phyloP scores from a whole-genome alignment of 2,888 invertebrate genomes.

The Steinernema scapterisci region DNA sequence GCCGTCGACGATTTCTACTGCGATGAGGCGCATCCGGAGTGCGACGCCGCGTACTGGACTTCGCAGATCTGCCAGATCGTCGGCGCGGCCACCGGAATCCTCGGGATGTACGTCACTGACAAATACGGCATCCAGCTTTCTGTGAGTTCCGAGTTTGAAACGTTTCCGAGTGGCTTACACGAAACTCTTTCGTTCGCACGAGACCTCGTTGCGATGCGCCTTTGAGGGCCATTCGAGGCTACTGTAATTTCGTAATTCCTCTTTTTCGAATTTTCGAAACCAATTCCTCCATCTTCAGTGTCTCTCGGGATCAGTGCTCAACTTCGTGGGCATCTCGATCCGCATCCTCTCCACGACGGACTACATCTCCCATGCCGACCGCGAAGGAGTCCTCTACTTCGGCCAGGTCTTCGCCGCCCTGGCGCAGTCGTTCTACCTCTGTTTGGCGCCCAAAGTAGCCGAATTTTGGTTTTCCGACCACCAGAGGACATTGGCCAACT shows the following conservation, averaged over 20 bases:
- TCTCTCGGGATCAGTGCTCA: conserved; percentile 44
- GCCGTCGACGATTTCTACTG: conserved; percentile 56
- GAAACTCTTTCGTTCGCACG: no score
- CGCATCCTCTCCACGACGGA: conserved; percentile 27
- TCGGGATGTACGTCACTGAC: conserved; percentile 67
- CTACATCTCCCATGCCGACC: background rate
- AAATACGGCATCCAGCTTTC: conserved; percentile 59
- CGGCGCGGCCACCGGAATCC: conserved; percentile 58
- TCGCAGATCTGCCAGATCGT: conserved; percentile 64
- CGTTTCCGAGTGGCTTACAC: no score
- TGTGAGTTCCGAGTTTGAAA: conserved; percentile 41
- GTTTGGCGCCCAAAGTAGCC: conserved; percentile 61
- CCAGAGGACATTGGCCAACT: conserved; percentile 64
- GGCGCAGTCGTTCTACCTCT: conserved; percentile 63
- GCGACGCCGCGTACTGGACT: conserved; percentile 51
- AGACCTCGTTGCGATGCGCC: no score
- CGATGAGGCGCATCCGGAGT: conserved; percentile 38
- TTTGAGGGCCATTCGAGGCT: no score
- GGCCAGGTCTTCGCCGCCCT: conserved; percentile 58
- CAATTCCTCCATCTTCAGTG: conserved; percentile 39
- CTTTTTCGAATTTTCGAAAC: no score
- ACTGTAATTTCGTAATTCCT: background rate
- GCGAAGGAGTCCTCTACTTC: conserved; percentile 26
- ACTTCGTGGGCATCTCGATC: conserved; percentile 42
- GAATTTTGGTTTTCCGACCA: conserved; percentile 64